Evolutionary conservation across 2,888 invertebrate genomes (phyloP), one percentile per base, ranked within the genome.

Genomic region (Eledone cirrhosa): DNA sequence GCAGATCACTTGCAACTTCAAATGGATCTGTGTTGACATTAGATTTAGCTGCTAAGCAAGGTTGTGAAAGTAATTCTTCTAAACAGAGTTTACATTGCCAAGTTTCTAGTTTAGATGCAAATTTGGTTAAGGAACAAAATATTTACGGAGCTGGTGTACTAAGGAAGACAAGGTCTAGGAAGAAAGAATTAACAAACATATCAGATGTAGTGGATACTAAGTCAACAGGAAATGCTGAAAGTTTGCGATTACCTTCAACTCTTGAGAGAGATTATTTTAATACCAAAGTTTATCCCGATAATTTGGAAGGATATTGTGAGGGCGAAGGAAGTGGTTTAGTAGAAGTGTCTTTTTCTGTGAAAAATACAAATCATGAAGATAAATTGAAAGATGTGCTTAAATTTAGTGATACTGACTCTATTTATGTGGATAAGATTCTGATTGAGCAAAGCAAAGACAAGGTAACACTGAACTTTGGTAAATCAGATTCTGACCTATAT

Each of bases 371-470:
- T 2, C 41, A 3, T 41, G 41, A 41, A 41, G 41, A 41, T 41
- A 41, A 41, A 41, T n/a, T 72, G 31, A 22, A 31, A n/a, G 72
- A 72, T 33, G 41, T 72, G 13, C 72, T 41, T 14, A 31, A 72
- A 33, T 41, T 72, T 41, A 31, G 41, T 24, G 72, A 22, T 1
- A n/a, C n/a, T n/a, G 33, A 31, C 14, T 72, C 72, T 31, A 7
- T 13, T 14, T 7, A 24, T 14, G 19, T 31, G 29, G 67, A 14
- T 67, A 29, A 67, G 31, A 67, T 31, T 29, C 31, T 67, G 67
- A 72, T 72, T 33, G 72, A 72, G 31, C 72, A 72, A n/a, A 33
- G 72, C 24, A 33, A 72, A 41, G 33, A 72, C 24, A 72, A 13
- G 1, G 72, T 72, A 22, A 72, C 72, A 4, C 24, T 72, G 41